Evolutionary conservation across 1,140 invertebrate genomes (phyloP), one percentile per base, ranked within the genome.

Genomic region (Pemphigus obesinymphae): DNA sequence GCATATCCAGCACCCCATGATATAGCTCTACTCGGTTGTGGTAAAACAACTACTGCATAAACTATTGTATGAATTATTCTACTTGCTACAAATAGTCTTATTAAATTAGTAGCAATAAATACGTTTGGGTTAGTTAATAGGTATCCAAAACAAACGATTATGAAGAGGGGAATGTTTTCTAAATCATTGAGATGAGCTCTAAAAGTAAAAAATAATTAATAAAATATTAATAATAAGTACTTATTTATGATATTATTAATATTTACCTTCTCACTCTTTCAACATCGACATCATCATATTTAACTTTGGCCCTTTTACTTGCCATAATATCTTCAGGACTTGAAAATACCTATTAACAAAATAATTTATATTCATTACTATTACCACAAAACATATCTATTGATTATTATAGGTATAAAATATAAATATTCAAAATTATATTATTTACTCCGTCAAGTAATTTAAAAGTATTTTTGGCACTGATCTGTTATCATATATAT

Each of bases 101-200:
- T 92, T 13, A 92, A 85, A n/a, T 87, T 86, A 26, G 87, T 85
- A 40, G 92, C 92, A n/a, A 89, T 53, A 10, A 83, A 87, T 8
- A 85, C 58, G 7, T 85, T 84, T 20, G 92, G 92, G 61, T 88
- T 87, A 1, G 90, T 92, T 53, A 89, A 84, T 0, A 91, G 85
- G 85, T 92, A 93, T 2, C 92, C 83, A 0, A 89, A 88, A 2
- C 90, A 91, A 55, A 90, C 86, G 2, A 89, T 84, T 11, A 92
- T 88, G 87, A 92, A 93, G 6, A 90, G 88, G 13, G 91, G 85
- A 82, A 93, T 89, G 83, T 92, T 93, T 85, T 93, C 92, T 73
- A 93, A 83, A 84, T 93, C 92, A 84, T 93, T 93, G 75, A 89
- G 86, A 85, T 93, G 92, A 20, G 91, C 90, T 84, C 92, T 91